Evolutionary conservation across 2,888 invertebrate genomes (phyloP).

Genomic region (Hirtodrosophila trivittata): DNA sequence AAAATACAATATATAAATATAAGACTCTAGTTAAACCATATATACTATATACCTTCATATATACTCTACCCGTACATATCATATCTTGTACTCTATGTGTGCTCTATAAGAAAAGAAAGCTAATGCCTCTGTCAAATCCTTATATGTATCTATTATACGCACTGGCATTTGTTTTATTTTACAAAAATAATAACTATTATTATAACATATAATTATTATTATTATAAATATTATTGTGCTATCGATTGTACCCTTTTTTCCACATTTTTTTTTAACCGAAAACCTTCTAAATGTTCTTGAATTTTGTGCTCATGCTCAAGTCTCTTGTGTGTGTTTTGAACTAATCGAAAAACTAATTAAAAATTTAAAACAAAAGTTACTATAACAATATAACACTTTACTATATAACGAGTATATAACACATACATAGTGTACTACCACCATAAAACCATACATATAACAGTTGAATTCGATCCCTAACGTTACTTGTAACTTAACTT

Average conservation of each 20-base stretch:
- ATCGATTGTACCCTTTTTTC: constrained; percentile 27
- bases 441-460: constrained; percentile 17
- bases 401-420: constrained; percentile 33
- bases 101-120: constrained; percentile 21
- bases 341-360: constrained; percentile 10
- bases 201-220: background rate
- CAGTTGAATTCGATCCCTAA: constrained; percentile 37
- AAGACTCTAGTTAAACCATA: constrained; percentile 7
- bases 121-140: constrained; percentile 43
- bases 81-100: background rate
- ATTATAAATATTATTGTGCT: constrained; percentile 21
- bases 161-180: constrained; percentile 59
- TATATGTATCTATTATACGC: constrained; percentile 6
- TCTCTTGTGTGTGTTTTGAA: constrained; percentile 37
- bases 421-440: constrained; percentile 25
- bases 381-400: constrained; percentile 26
- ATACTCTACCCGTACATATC: constrained; percentile 16
- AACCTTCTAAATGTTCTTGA: constrained; percentile 69
- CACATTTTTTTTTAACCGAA: constrained; percentile 31
- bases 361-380: background rate
- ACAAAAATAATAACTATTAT: too few relatives aligned
- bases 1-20: background rate
- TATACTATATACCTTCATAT: constrained; percentile 17
- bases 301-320: constrained; percentile 76
- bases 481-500: constrained; percentile 46